These are phyloP conservation scores for Rhopalosiphum nymphaeae DNA, from an alignment of 2,888 invertebrate genomes.

Conservation along the genomic window DNA sequence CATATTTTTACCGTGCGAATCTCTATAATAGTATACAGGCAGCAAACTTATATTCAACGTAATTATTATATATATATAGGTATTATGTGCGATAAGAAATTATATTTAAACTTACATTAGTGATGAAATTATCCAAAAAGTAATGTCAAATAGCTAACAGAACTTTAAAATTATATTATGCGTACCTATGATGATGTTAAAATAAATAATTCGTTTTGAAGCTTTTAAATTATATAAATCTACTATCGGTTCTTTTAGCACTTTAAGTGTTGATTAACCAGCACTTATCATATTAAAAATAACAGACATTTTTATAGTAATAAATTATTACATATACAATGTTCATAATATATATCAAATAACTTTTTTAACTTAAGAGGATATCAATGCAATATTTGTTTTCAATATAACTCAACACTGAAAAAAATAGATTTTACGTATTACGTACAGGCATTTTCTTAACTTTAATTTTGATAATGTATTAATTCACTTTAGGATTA, in stretches of 20 bases:
- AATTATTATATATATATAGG: neutral
- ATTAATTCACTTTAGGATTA: too few species aligned
- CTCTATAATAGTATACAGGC: neutral
- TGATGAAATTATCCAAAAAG: neutral
- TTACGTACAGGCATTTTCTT: too few species aligned
- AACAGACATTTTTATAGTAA: neutral
- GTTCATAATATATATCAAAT: neutral
- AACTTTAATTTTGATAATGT: too few species aligned
- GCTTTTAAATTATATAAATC: neutral
- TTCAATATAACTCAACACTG: neutral
- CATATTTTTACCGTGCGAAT: neutral
- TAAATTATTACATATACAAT: neutral
- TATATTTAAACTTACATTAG: neutral
- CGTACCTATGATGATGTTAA: neutral
- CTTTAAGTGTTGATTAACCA: neutral
- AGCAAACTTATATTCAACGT: neutral
- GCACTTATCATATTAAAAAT: neutral
- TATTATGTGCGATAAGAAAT: neutral
- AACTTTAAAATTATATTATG: neutral
- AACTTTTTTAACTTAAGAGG: neutral
- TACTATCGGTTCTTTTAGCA: neutral
- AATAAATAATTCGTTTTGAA: neutral
- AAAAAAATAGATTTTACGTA: too few species aligned
- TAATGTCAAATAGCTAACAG: neutral
- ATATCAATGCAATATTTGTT: neutral